Percentiles rank a stretch among this genome's conserved stretches.
Conservation (phyloP, 1,140 invertebrate genomes). For the Drosophila pseudoobscura region DNA sequence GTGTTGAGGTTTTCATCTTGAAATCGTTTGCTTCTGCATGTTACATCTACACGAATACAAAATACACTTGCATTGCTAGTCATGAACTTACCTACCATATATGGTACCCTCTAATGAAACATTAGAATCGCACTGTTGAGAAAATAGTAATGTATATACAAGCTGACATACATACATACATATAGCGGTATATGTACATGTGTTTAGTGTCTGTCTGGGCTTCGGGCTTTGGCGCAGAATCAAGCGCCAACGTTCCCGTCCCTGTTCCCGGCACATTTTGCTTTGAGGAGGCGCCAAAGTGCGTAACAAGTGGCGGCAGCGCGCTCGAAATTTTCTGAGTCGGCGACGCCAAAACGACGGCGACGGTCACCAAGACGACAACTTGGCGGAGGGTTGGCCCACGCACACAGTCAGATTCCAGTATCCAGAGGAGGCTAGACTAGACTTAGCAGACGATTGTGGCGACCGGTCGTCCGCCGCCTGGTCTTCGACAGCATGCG, state of each 20-base stretch:
- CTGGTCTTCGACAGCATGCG: constrained; percentile 45
- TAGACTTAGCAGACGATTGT: constrained; percentile 64
- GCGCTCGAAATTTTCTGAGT: constrained; percentile 62
- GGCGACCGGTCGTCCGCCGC: constrained; percentile 62
- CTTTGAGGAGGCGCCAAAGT: constrained; percentile 64
- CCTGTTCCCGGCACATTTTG: constrained; percentile 29
- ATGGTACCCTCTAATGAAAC: no score
- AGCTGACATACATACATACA: neutral
- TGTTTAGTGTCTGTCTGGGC: constrained; percentile 19
- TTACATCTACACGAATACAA: no score
- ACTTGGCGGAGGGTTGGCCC: constrained; percentile 57
- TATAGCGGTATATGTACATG: neutral
- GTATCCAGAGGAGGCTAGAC: constrained; percentile 29
- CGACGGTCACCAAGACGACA: constrained; percentile 70
- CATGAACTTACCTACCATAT: no score
- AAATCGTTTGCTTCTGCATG: no score
- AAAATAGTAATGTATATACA: no score
- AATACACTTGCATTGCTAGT: no score
- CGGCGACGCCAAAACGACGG: constrained; percentile 52
- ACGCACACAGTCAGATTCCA: constrained; percentile 20
- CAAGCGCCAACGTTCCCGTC: constrained; percentile 34
- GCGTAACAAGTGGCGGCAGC: constrained; percentile 75
- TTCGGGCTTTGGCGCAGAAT: constrained; percentile 47
- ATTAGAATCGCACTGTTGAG: no score
- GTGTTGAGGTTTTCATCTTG: no score